Percentiles rank a stretch among this genome's conserved stretches.
phyloP scores from a whole-genome alignment of 2,113 vertebrate genomes.

The Bucco capensis region DNA sequence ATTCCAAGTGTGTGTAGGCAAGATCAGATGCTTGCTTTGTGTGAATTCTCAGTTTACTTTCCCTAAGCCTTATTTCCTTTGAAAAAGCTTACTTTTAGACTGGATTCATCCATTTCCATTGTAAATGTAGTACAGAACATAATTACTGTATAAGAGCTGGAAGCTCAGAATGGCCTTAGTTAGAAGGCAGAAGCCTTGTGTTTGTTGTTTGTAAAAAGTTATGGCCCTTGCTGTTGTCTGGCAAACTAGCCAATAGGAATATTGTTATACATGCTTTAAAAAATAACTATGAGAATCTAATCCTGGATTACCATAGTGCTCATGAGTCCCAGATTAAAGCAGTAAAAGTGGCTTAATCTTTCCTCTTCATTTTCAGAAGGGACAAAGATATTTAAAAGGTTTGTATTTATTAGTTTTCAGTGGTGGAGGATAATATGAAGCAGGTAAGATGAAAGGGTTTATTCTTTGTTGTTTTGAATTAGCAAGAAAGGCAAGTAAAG shows the following conservation, averaged over 20 bases:
- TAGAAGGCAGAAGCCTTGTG: neutral
- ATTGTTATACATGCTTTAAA: neutral
- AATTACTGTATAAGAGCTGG: neutral
- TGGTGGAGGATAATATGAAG: neutral
- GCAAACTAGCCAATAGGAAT: neutral
- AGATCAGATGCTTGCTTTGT: slow-evolving; percentile 45
- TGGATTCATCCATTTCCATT: slow-evolving; percentile 21
- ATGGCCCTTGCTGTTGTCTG: neutral
- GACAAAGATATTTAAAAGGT: neutral
- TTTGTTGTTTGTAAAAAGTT: neutral
- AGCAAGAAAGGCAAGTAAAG: neutral
- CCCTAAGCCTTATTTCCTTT: neutral
- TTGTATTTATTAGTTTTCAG: neutral
- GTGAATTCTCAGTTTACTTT: slow-evolving; percentile 25
- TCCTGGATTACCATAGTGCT: neutral
- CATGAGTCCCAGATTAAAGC: neutral
- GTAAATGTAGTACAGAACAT: neutral
- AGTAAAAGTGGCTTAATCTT: neutral
- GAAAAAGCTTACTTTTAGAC: neutral
- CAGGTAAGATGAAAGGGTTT: neutral
- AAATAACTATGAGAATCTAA: neutral
- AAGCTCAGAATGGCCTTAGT: neutral
- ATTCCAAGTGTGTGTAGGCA: neutral
- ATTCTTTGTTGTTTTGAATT: neutral
- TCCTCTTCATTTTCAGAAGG: neutral